Base-by-base conservation (phyloP, 2,797 vertebrate genomes). In the Thripadectes ignobilis region DNA sequence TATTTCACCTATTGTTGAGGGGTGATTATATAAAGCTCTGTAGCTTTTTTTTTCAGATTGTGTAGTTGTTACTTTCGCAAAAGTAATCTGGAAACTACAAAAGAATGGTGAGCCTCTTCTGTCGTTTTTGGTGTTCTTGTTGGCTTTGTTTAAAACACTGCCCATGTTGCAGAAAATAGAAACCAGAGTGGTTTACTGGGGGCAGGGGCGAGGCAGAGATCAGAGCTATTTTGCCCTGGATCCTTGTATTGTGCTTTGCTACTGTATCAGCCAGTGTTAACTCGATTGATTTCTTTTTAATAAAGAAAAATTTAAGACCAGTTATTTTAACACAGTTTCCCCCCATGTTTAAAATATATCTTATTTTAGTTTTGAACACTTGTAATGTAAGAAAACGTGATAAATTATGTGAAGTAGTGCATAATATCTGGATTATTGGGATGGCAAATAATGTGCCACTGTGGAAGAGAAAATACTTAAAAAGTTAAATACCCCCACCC, bases 161-260 rank as follows among this genome's bases (percentile, higher is more conserved):
- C 34, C 85, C 8, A 8, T 58, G 36, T 46, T 80, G 82, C 69
- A 87, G 68, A 63, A 83, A 79, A 75, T 26, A 71, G 30, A 72
- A 85, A 3, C 8, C 23, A 34, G 59, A 68, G 19, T 9, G 24
- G 39, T 51, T 36, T 93, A 1, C 23, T 54, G 2, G 2, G 9
- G 9, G 4, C 34, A 12, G 24, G 24, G 11, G 5, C 30, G 6
- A 72, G 63, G n/a, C 0, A 4, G 2, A 54, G 26, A 12, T 49
- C 41, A 58, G 39, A 75, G 16, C 32, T 79, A 0, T 76, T 93
- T 63, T 74, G 46, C 16, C 6, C 10, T 14, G 18, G 36, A 38
- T 38, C 36, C 36, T 38, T 92, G 16, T 26, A 5, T 58, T 91
- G 39, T 68, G 30, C 14, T 85, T 61, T 77, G 14, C 22, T 62